Evolutionary conservation across 2,888 invertebrate genomes (phyloP), one percentile per base, ranked within the genome.

Genomic region (Slavum lentiscoides): DNA sequence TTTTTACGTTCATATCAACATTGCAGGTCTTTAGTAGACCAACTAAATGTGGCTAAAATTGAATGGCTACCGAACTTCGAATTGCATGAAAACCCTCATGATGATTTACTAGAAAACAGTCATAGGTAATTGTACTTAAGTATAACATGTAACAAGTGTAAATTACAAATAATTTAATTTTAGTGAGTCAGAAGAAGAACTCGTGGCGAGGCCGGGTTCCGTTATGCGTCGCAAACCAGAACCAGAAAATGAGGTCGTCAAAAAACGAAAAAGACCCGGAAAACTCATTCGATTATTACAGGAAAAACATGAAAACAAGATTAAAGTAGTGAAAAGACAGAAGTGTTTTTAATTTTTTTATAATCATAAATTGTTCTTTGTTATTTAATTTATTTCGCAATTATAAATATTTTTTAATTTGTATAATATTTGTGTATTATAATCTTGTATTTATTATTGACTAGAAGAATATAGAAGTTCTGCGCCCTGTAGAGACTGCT

Each of bases 221-320:
- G 80, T 80, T 58, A 80, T 80, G 80, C 8, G 72, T 64, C 70
- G 80, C 5, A 80, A 39, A 64, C 80, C 80, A 8, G 80, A 70
- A 3, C 39, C 21, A 23, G 70, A 72, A 61, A 30, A 69, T 0
- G 13, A 17, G 21, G 19, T 69, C 62, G 11, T 58, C 17, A 80
- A 72, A 43, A 80, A 72, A 72, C n/a, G 72, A n/a, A 80, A 80
- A 80, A 80, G 80, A 72, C 58, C 80, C 2, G 58, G 80, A 72
- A 72, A 80, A 64, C 70, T 55, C 43, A 72, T 66, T 43, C 64
- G 80, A 64, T 23, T 72, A 72, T 64, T 72, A 58, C 23, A 59
- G 62, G 62, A 70, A 1, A 58, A 80, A 66, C 53, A n/a, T 55
- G 43, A 64, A 66, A 53, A 61, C 21, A 77, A 69, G 61, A 68